phyloP scores from a whole-genome alignment of 2,113 vertebrate species.

The Nansenia antarctica region DNA sequence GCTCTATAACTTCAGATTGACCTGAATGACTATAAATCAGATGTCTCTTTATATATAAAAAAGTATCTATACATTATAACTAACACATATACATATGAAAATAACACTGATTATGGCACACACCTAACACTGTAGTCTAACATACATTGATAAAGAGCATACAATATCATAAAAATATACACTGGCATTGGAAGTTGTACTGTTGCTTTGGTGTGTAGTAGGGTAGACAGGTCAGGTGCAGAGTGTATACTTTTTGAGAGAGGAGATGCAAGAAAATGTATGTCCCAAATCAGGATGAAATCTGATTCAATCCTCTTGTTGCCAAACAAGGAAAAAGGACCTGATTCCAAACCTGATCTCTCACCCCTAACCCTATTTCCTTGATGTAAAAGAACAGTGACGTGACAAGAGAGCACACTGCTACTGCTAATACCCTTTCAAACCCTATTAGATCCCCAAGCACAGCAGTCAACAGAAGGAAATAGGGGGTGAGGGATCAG shows the following conservation, averaged over 20 bases:
- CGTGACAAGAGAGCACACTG: too few species aligned
- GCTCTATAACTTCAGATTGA: background rate
- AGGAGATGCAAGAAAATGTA: background rate
- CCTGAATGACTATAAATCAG: conserved; percentile 6
- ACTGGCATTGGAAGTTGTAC: conserved; percentile 1
- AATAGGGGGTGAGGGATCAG: too few species aligned
- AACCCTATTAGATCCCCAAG: too few species aligned
- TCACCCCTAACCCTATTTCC: too few species aligned
- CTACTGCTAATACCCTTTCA: too few species aligned
- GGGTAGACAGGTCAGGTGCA: too few species aligned
- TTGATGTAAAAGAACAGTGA: too few species aligned
- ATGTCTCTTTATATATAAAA: conserved; percentile 16
- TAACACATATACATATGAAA: conserved; percentile 18
- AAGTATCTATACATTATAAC: conserved; percentile 50
- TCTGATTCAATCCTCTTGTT: too few species aligned
- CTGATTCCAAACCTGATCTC: too few species aligned
- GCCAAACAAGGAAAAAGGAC: too few species aligned
- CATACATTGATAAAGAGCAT: too few species aligned
- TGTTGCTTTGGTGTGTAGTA: conserved; percentile 59
- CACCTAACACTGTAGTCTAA: background rate
- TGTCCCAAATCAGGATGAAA: background rate
- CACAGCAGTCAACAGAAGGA: background rate
- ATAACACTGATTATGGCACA: conserved; percentile 38
- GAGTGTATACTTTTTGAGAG: too few species aligned
- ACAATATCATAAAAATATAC: conserved; percentile 3